These are phyloP conservation scores for Zaprionus lineosus DNA, from an alignment of 2,888 invertebrate genomes.

Conservation along the genomic window DNA sequence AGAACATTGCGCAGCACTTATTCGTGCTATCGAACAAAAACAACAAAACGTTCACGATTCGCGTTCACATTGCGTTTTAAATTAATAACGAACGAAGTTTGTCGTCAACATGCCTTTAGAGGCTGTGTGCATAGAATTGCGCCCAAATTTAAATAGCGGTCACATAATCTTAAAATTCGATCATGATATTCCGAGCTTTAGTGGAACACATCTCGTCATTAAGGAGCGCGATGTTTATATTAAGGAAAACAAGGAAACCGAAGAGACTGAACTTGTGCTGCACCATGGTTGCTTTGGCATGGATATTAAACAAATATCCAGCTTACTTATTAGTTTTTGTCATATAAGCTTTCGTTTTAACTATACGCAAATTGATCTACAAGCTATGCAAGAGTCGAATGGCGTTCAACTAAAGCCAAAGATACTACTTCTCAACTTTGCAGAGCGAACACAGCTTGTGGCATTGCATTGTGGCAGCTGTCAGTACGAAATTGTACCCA, in stretches of 20 bases:
- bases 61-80: slow-evolving; percentile 2
- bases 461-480: slow-evolving; percentile 69
- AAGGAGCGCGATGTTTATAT: slow-evolving; percentile 58
- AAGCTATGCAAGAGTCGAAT: slow-evolving; percentile 17
- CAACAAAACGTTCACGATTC: not conserved
- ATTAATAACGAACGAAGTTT: not conserved
- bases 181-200: slow-evolving; percentile 46
- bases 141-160: slow-evolving; percentile 78
- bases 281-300: slow-evolving; percentile 62
- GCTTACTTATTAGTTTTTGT: slow-evolving; percentile 57
- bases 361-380: slow-evolving; percentile 54
- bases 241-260: slow-evolving; percentile 46
- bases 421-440: slow-evolving; percentile 48
- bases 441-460: slow-evolving; percentile 23
- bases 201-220: slow-evolving; percentile 39
- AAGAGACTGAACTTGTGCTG: slow-evolving; percentile 46
- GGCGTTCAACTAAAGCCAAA: slow-evolving; percentile 4
- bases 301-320: slow-evolving; percentile 65
- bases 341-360: slow-evolving; percentile 79
- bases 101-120: slow-evolving; percentile 64
- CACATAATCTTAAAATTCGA: slow-evolving; percentile 76
- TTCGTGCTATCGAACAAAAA: too few relatives aligned
- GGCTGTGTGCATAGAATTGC: slow-evolving; percentile 77
- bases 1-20: too few relatives aligned
- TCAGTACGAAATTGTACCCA: slow-evolving; percentile 38